phyloP scores from a whole-genome alignment of 2,113 vertebrate species.

The Antechinus flavipes region DNA sequence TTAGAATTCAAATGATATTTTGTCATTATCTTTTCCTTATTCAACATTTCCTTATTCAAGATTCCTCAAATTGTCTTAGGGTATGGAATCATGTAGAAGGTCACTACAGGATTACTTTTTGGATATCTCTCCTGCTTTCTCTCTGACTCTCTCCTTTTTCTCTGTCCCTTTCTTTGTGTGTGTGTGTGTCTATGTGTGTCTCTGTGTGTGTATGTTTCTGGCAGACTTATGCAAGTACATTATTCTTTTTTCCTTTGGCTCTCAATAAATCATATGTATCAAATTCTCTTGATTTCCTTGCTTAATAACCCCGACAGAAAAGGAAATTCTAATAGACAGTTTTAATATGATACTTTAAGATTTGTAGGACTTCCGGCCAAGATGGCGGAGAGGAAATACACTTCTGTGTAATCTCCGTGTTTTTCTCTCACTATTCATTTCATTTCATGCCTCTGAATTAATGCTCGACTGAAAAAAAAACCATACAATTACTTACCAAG shows the following conservation, averaged over 20 bases:
- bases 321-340: neutral
- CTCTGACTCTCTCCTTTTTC: neutral
- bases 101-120: neutral
- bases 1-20: neutral
- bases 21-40: neutral
- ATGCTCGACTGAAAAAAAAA: too few species aligned
- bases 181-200: neutral
- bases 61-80: neutral
- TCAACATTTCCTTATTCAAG: neutral
- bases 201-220: neutral
- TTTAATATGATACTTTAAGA: neutral
- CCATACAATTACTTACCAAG: too few species aligned
- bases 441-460: too few species aligned
- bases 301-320: neutral
- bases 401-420: too few species aligned
- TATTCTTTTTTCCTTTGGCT: neutral
- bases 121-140: neutral
- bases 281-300: neutral
- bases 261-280: neutral
- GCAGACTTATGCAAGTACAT: neutral
- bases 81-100: neutral
- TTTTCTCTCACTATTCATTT: too few species aligned
- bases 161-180: neutral
- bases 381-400: too few species aligned
- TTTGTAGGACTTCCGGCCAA: too few species aligned